phyloP scores from a whole-genome alignment of 2,888 invertebrate genomes.

The Synanthedon andrenaeformis region DNA sequence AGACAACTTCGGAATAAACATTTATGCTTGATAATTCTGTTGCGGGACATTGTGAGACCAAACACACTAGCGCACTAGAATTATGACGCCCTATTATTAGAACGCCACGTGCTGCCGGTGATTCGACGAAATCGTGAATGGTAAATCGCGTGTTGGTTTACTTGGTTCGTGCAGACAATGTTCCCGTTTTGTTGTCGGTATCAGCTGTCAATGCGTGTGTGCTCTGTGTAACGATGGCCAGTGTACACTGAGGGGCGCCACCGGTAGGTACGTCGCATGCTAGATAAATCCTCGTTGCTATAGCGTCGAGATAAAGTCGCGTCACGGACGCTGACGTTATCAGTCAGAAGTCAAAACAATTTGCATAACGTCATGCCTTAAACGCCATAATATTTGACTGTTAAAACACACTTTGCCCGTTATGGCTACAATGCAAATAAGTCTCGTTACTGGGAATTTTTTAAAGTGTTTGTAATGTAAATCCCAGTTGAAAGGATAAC shows the following conservation, averaged over 20 bases:
- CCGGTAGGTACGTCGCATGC: conserved; percentile 27
- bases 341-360: neutral
- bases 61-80: conserved; percentile 25
- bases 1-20: conserved; percentile 46
- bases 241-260: conserved; percentile 30
- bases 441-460: too few relatives aligned
- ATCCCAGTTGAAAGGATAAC: too few relatives aligned
- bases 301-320: conserved; percentile 2
- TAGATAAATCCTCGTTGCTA: conserved; percentile 3
- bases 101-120: conserved; percentile 54
- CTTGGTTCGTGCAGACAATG: conserved; percentile 23
- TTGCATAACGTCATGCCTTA: neutral
- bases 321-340: neutral
- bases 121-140: conserved; percentile 53
- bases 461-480: too few relatives aligned
- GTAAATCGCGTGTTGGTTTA: conserved; percentile 12
- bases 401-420: neutral
- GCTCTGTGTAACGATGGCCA: neutral
- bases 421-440: too few relatives aligned
- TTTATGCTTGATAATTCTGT: conserved; percentile 38
- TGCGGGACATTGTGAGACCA: conserved; percentile 26
- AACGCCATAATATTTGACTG: neutral
- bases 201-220: conserved; percentile 43
- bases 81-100: conserved; percentile 46
- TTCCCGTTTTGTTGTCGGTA: conserved; percentile 49